A percentile compares a stretch with the other conserved stretches of the same genome.
These are phyloP conservation scores for Stomatorhinus walkeri DNA, from an alignment of 2,797 vertebrate species.

Conservation along the genomic window DNA sequence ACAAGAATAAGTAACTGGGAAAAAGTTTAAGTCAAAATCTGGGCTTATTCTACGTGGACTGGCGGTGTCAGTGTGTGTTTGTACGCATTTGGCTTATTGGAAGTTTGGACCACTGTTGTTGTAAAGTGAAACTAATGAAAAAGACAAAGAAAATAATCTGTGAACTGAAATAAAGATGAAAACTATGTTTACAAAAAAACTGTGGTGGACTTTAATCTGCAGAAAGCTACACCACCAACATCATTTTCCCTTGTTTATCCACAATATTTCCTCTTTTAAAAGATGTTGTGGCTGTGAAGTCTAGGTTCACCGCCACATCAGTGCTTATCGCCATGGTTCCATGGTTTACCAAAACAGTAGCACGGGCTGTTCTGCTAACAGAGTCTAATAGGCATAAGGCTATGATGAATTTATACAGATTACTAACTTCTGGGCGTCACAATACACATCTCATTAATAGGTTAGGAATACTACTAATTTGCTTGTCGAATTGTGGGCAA, in stretches of 20 bases:
- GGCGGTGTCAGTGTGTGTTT: background rate
- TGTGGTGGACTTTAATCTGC: too few species aligned
- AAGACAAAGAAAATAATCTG: background rate
- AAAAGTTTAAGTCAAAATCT: background rate
- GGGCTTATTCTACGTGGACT: background rate
- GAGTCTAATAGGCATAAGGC: background rate
- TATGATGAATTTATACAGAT: background rate
- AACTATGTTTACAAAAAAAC: too few species aligned
- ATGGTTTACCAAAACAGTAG: too few species aligned
- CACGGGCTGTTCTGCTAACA: too few species aligned
- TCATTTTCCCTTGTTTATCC: too few species aligned
- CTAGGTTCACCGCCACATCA: too few species aligned
- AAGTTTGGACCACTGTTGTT: background rate
- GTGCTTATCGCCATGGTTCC: too few species aligned
- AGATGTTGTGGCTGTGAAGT: too few species aligned
- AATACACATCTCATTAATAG: background rate
- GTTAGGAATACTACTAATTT: background rate
- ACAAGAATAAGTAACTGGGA: background rate
- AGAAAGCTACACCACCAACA: too few species aligned
- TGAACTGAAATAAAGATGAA: background rate
- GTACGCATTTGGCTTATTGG: too few species aligned
- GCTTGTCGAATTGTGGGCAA: background rate
- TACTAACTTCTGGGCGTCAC: background rate
- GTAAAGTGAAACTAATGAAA: background rate
- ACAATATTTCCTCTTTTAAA: too few species aligned